A percentile compares a stretch with the other conserved stretches of the same genome.
Evolutionary conservation across 2,797 vertebrate genomes (phyloP).

Genomic region (Coluber constrictor): DNA sequence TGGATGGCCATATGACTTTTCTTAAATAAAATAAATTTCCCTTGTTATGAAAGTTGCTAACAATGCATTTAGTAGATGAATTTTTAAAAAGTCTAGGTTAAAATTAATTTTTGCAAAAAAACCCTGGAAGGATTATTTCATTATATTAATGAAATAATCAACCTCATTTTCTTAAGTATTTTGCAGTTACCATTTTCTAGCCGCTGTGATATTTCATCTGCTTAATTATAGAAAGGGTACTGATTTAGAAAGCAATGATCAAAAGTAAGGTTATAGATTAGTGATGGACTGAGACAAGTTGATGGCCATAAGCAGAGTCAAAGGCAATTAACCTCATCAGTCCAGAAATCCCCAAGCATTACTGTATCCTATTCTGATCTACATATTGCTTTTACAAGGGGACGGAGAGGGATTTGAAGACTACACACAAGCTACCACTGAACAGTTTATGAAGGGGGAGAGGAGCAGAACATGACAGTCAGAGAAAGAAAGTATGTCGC

Average conservation of each 20-base stretch:
- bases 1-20: background rate
- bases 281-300: slow-evolving; percentile 16
- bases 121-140: slow-evolving; percentile 41
- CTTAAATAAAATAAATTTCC: background rate
- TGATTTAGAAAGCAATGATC: slow-evolving; percentile 40
- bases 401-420: background rate
- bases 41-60: slow-evolving; percentile 53
- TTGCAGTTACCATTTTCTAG: slow-evolving; percentile 29
- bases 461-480: background rate
- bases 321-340: background rate
- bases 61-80: slow-evolving; percentile 50
- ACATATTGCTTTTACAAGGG: background rate
- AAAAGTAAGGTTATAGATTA: slow-evolving; percentile 16
- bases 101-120: slow-evolving; percentile 51
- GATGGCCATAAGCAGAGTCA: background rate
- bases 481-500: background rate
- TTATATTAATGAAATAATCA: background rate
- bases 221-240: slow-evolving; percentile 31
- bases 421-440: background rate
- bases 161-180: slow-evolving; percentile 39
- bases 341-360: background rate
- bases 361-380: background rate
- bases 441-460: background rate
- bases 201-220: slow-evolving; percentile 11
- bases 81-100: slow-evolving; percentile 33